These are phyloP conservation scores for Dryoscopus gambensis DNA, from an alignment of 2,113 vertebrate genomes.

Conservation along the genomic window DNA sequence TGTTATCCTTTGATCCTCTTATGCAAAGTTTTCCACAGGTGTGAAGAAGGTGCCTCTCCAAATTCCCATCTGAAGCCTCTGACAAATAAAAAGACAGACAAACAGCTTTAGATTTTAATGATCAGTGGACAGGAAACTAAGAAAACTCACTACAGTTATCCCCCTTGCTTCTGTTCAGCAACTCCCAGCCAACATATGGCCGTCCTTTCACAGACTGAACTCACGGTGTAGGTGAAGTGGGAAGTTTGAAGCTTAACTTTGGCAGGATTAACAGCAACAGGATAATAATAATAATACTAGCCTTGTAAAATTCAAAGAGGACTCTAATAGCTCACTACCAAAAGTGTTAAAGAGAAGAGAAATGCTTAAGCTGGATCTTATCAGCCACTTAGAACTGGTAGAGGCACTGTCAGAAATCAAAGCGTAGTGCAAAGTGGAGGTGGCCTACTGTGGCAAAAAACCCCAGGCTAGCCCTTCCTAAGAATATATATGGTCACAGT, in stretches of 20 bases:
- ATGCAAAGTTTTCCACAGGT: neutral
- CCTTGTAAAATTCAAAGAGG: neutral
- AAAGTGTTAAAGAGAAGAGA: neutral
- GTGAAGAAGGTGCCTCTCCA: neutral
- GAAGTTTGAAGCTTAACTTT: neutral
- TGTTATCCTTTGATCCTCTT: neutral
- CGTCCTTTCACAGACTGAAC: neutral
- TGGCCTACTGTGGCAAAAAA: neutral
- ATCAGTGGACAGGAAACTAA: neutral
- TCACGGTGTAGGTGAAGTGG: neutral
- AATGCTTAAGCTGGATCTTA: neutral
- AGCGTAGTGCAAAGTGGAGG: neutral
- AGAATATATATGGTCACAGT: neutral
- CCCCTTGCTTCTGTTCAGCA: neutral
- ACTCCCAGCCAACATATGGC: neutral
- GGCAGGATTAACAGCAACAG: neutral
- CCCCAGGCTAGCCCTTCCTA: neutral
- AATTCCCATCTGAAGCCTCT: neutral
- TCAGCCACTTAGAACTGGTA: neutral
- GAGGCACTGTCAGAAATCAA: neutral
- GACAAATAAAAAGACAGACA: slow-evolving; percentile 17
- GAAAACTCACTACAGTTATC: neutral
- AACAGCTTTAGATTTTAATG: slow-evolving; percentile 1
- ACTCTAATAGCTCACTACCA: neutral
- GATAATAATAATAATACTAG: neutral